Percentiles rank a stretch among this genome's conserved stretches.
Evolutionary conservation across 2,797 vertebrate genomes (phyloP).

Genomic region (Lophius americanus): DNA sequence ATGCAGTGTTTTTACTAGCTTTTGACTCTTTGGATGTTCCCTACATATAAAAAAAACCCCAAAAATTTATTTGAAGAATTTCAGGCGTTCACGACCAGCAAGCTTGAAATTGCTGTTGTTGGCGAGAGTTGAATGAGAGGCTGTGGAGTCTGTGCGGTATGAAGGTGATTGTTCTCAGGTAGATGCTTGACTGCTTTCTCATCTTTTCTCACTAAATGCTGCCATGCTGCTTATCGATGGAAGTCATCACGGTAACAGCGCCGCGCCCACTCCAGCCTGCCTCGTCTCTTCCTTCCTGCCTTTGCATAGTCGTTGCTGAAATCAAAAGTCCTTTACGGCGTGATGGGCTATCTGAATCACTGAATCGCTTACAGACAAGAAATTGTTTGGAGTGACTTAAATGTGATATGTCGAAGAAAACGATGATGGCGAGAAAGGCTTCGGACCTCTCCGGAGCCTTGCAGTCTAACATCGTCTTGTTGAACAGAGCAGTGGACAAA

Average conservation of each 20-base stretch:
- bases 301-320: constrained; percentile 12
- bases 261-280: constrained; percentile 6
- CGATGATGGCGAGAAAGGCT: too few species aligned
- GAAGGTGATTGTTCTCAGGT: constrained; percentile 9
- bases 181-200: constrained; percentile 27
- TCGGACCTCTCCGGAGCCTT: constrained; percentile 20
- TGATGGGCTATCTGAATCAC: neutral
- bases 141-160: neutral
- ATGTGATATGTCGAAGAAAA: constrained; percentile 1
- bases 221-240: constrained; percentile 32
- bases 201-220: constrained; percentile 46
- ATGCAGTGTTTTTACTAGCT: neutral
- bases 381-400: neutral
- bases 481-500: constrained; percentile 44
- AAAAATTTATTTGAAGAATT: constrained; percentile 3
- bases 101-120: neutral
- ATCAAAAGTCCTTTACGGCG: neutral
- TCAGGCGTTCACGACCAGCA: neutral
- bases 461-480: constrained; percentile 35
- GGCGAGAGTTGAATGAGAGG: constrained; percentile 1
- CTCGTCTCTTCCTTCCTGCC: constrained; percentile 37
- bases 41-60: neutral
- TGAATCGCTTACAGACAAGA: neutral
- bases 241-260: constrained; percentile 21
- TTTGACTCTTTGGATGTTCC: constrained; percentile 3